phyloP scores from a whole-genome alignment of 2,113 vertebrate species.

The Ariopsis seemanni region DNA sequence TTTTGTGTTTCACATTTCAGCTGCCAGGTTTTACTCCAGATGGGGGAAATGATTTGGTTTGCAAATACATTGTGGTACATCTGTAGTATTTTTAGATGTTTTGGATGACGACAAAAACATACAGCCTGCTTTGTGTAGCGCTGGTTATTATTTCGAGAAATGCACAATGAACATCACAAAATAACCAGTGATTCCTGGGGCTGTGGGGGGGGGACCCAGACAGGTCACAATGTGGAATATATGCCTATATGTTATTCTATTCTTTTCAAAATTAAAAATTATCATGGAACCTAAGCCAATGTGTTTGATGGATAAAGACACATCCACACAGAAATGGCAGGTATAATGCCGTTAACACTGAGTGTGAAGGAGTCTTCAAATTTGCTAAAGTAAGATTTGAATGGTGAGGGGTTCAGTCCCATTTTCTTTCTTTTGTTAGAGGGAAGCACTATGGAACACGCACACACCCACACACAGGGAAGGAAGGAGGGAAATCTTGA shows the following conservation, averaged over 20 bases:
- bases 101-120: slow-evolving; percentile 23
- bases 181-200: neutral
- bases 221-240: slow-evolving; percentile 1
- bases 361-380: neutral
- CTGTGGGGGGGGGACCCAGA: neutral
- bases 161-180: neutral
- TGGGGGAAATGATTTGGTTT: neutral
- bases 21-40: neutral
- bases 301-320: slow-evolving; percentile 21
- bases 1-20: neutral
- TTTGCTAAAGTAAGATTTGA: neutral
- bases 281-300: neutral
- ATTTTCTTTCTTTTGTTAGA: neutral
- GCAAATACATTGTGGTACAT: slow-evolving; percentile 49
- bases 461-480: neutral
- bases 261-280: slow-evolving; percentile 7
- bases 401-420: neutral
- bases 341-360: neutral
- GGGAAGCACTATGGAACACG: neutral
- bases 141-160: slow-evolving; percentile 27
- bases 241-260: neutral
- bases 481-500: neutral
- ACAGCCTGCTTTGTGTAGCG: neutral
- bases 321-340: slow-evolving; percentile 8
- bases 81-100: neutral